Base-by-base conservation (phyloP, 2,888 invertebrate species). In the Halocaridina rubra region DNA sequence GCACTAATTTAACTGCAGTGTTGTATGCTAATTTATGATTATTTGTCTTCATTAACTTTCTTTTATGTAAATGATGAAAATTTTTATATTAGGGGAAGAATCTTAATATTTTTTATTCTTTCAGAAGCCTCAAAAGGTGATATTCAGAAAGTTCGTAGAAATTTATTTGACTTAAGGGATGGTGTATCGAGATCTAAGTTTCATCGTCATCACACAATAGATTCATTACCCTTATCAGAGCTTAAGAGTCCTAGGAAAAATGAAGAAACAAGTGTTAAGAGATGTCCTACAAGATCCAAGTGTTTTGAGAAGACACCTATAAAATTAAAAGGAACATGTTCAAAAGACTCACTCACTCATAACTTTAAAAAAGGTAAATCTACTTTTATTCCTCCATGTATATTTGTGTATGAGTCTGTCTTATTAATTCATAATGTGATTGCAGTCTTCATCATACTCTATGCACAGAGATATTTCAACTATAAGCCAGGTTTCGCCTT, bases 141-240 rank as follows among this genome's bases (percentile, higher is more conserved):
- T 29, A 24, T 84, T 19, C 72, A 78, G 57, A 81, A 72, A 39
- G 86, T 81, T 32, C 22, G 86, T 13, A 71, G 86, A 24, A 81
- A 81, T 53, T 74, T 86, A 7, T 86, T 86, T 74, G 86, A 78
- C 30, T 24, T 71, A 24, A 69, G 22, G 10, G 80, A 69, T 29
- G 59, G 33, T 27, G 39, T 24, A 8, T 16, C 72, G 4, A 80
- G 72, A 33, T 59, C 72, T 10, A 80, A 75, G 61, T 57, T 85
- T 5, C 39, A 74, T 27, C 33, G 85, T 16, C 80, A 53, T n/a
- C 75, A 75, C 5, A 85, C 85, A 5, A 59, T 85, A 3, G 75
- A 74, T 13, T 29, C 30, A 4, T 30, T 46, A 8, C 53, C 81
- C 0, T 30, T 39, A 13, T n/a, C 81, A 10, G 46, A 64, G 24